Conservation (phyloP, 2,797 vertebrate species). For the Chiroxiphia lanceolata region DNA sequence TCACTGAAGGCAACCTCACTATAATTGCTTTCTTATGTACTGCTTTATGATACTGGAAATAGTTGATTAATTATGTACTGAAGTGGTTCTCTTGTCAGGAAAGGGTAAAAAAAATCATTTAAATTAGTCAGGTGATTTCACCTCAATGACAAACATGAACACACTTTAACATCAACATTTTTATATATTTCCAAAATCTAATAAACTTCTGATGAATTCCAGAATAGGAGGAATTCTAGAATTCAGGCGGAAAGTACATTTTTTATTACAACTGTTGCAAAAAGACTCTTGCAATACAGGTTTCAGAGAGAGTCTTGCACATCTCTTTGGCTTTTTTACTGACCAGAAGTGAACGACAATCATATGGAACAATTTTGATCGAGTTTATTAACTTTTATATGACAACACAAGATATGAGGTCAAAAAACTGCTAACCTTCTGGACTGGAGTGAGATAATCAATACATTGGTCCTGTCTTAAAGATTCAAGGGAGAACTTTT, state of each 20-base stretch:
- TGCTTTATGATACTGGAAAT: not conserved
- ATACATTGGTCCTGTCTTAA: not conserved
- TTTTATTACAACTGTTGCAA: not conserved
- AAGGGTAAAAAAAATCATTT: not conserved
- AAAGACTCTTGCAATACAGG: not conserved
- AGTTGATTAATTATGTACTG: not conserved
- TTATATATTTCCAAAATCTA: not conserved
- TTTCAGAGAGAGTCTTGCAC: not conserved
- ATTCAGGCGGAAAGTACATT: not conserved
- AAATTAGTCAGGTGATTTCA: not conserved
- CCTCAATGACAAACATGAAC: not conserved
- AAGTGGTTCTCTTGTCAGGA: not conserved
- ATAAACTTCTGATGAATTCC: not conserved
- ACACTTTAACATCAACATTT: not conserved
- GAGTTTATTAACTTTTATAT: not conserved
- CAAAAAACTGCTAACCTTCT: not conserved
- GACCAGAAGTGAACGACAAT: not conserved
- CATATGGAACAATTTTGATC: not conserved
- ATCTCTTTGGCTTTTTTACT: not conserved
- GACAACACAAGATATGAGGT: not conserved
- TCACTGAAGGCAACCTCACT: not conserved
- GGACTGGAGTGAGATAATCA: not conserved
- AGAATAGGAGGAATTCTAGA: not conserved
- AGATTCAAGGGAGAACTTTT: not conserved
- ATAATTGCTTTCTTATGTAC: not conserved